Base-by-base conservation (phyloP, 2,888 invertebrate species). In the Notodonta ziczac region DNA sequence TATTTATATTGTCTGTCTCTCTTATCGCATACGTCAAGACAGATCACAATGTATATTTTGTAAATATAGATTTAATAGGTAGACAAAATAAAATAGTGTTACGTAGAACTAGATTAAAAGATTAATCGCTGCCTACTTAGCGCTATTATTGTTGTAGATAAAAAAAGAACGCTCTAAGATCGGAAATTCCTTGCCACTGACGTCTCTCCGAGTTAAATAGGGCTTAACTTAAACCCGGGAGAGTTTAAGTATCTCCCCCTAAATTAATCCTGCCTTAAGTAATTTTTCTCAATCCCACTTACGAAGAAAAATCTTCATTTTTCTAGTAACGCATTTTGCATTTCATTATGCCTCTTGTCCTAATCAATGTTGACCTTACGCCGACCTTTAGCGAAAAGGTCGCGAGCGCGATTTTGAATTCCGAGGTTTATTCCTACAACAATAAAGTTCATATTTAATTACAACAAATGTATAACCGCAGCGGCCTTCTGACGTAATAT, bases 381-480 rank as follows among this genome's bases (percentile, higher is more conserved):
- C 56, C 77, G 84, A 87, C 89, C 88, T 89, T 73, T 78, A 59
- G 60, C 56, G 58, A 44, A 76, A 86, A 86, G 85, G 87, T 82
- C 80, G 72, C 68, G 66, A 72, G 66, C 59, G 69, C 58, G 65
- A 24, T 56, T 24, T 56, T 65, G 65, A 56, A 57, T 69, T 68
- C 66, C 58, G 60, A 56, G 59, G 59, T 71, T 69, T 71, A 70
- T 70, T 67, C 58, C 67, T 56, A 67, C 59, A 59, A 67, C 67
- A 72, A 24, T 61, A 70, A 62, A 61, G 65, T 62, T 59, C 67
- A 65, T 70, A 71, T 70, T 73, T 73, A 73, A 70, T 71, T 73
- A 66, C 63, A 44, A 51, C 60, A 61, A 60, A 71, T 73, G 65
- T 70, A 70, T 71, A 67, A 77, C 72, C 73, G 75, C 69, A 73